phyloP scores from a whole-genome alignment of 2,888 invertebrate genomes.

The Strigamia transsilvanica region DNA sequence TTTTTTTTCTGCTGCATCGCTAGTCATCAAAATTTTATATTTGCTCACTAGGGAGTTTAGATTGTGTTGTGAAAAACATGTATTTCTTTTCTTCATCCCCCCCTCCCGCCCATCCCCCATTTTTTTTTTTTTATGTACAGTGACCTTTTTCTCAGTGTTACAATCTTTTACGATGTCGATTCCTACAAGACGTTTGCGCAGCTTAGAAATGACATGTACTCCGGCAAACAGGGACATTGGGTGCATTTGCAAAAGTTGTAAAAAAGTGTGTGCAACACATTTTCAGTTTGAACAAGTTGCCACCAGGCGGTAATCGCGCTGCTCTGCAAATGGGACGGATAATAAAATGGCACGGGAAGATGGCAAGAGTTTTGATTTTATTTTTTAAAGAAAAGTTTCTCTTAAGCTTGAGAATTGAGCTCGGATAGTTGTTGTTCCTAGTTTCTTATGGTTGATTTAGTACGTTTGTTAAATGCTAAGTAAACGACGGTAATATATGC shows the following conservation, averaged over 20 bases:
- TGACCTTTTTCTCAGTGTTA: conserved; percentile 13
- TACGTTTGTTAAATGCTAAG: no score
- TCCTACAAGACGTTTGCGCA: conserved; percentile 36
- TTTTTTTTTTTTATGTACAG: conserved; percentile 11
- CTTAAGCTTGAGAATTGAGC: neutral
- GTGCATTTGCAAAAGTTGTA: conserved; percentile 33
- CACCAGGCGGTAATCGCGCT: conserved; percentile 32
- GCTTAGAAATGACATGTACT: conserved; percentile 23
- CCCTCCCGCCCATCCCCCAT: neutral
- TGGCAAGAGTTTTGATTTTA: conserved; percentile 11
- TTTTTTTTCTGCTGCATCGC: neutral
- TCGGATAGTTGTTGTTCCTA: neutral
- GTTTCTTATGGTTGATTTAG: no score
- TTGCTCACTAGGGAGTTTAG: conserved; percentile 20
- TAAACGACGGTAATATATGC: no score
- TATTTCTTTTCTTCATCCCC: neutral
- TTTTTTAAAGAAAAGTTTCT: neutral
- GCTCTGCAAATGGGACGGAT: neutral
- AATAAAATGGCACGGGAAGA: conserved; percentile 4
- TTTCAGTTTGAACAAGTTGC: conserved; percentile 28
- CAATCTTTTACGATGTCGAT: conserved; percentile 26
- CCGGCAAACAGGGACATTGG: conserved; percentile 23
- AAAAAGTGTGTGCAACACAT: conserved; percentile 27
- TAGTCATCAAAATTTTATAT: conserved; percentile 13
- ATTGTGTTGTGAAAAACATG: conserved; percentile 21